Evolutionary conservation across 2,888 invertebrate species (phyloP).

Genomic region (Sinohyriopsis cumingii): DNA sequence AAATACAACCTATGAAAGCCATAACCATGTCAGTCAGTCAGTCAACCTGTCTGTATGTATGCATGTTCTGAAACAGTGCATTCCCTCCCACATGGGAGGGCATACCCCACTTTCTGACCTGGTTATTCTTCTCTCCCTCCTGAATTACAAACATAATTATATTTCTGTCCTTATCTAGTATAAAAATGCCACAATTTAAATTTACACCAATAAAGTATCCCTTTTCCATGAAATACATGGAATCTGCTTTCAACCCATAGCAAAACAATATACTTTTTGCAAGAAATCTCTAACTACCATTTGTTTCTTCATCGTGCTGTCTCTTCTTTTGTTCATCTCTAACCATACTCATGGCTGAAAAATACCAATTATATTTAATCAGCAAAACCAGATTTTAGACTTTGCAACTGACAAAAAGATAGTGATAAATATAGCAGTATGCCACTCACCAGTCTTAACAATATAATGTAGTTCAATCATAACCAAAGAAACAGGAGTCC

Average conservation of each 20-base stretch:
- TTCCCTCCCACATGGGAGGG: too few species aligned
- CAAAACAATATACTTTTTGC: background rate
- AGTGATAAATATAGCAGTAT: constrained; percentile 1
- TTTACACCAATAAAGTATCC: too few species aligned
- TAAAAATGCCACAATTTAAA: too few species aligned
- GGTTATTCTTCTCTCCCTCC: too few species aligned
- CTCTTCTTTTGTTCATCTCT: constrained; percentile 48
- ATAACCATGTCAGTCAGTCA: too few species aligned
- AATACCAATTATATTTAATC: background rate
- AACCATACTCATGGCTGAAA: constrained; percentile 62
- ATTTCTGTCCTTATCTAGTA: too few species aligned
- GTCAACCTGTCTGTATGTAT: too few species aligned
- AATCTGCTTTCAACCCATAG: constrained; percentile 2
- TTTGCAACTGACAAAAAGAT: background rate
- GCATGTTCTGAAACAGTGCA: too few species aligned
- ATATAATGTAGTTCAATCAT: background rate
- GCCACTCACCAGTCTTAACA: background rate
- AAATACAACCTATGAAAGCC: too few species aligned
- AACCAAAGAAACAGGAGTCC: background rate
- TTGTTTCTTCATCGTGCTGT: constrained; percentile 49
- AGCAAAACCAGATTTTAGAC: background rate
- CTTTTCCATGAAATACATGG: background rate
- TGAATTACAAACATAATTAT: too few species aligned
- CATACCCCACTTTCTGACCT: too few species aligned
- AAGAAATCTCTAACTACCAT: constrained; percentile 39